Evolutionary conservation across 1,140 invertebrate genomes (phyloP), one percentile per base, ranked within the genome.

Genomic region (Drosophila serrata): DNA sequence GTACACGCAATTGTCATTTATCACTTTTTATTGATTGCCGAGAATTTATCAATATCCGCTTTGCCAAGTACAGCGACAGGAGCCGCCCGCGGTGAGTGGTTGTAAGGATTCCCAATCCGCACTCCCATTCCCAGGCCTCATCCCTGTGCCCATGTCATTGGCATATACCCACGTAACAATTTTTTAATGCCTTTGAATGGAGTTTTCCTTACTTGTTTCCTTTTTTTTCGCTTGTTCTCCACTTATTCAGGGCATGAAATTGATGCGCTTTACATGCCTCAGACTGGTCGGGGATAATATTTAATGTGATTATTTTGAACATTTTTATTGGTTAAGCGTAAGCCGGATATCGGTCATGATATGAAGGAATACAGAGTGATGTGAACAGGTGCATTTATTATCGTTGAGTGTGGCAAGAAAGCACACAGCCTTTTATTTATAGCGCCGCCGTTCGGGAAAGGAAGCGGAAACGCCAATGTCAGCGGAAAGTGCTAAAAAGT

Each of bases 11-110:
- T 84, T 87, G 84, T 87, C 84, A 87, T 87, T 87, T 87, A 87
- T 87, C 84, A 87, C 84, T 82, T 80, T 87, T 87, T 87, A 88
- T 87, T 87, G 84, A 87, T 87, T 87, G 84, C 84, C 80, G 84
- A 74, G 84, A 88, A 90, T 88, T 88, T 88, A 88, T 88, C 84
- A 88, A 88, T 88, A 88, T 88, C 84, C 84, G 84, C 68, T 87
- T 88, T 80, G 48, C 62, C 79, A 56, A 86, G 74, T 53, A 79
- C 49, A 69, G 57, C 80, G 64, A 82, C 79, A 61, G 68, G 58
- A 59, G 58, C 59, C 76, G 63, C 73, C 81, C 77, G 79, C 74
- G 45, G 78, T 69, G 81, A 65, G 62, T 55, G 69, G 55, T 43
- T 61, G 64, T 68, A 68, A 65, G 64, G 61, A 48, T 65, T 55